Evolutionary conservation across 2,888 invertebrate genomes (phyloP).

Genomic region (Bugula neritina): DNA sequence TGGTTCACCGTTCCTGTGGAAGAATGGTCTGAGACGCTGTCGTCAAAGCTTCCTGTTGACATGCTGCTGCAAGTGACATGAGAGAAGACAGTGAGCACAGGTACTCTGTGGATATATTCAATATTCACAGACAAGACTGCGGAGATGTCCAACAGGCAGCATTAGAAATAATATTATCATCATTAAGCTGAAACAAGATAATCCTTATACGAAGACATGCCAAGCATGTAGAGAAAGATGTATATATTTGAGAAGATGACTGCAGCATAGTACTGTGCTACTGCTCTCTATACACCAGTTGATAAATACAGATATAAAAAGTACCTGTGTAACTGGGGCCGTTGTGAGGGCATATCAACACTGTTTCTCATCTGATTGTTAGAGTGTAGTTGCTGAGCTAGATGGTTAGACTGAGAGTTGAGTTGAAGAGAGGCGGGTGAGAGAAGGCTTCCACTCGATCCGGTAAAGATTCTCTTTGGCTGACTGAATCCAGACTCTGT

Average conservation of each 20-base stretch:
- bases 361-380: neutral
- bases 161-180: no score
- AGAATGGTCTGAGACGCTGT: slow-evolving; percentile 21
- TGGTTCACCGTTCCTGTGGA: neutral
- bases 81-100: no score
- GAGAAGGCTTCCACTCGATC: neutral
- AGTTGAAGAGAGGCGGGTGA: slow-evolving; percentile 9
- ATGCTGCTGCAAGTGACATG: neutral
- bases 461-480: slow-evolving; percentile 19
- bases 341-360: neutral
- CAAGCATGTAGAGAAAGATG: no score
- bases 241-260: no score
- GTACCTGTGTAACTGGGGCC: neutral
- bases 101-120: no score
- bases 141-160: no score
- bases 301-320: no score
- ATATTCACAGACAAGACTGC: no score
- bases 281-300: no score
- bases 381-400: neutral
- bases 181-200: no score
- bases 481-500: slow-evolving; percentile 14
- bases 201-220: no score
- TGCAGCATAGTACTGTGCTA: no score
- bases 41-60: slow-evolving; percentile 23
- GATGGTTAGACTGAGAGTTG: neutral